A percentile compares a stretch with the other conserved stretches of the same genome.
phyloP scores from a whole-genome alignment of 2,888 invertebrate species.

The Spilosoma lubricipeda region DNA sequence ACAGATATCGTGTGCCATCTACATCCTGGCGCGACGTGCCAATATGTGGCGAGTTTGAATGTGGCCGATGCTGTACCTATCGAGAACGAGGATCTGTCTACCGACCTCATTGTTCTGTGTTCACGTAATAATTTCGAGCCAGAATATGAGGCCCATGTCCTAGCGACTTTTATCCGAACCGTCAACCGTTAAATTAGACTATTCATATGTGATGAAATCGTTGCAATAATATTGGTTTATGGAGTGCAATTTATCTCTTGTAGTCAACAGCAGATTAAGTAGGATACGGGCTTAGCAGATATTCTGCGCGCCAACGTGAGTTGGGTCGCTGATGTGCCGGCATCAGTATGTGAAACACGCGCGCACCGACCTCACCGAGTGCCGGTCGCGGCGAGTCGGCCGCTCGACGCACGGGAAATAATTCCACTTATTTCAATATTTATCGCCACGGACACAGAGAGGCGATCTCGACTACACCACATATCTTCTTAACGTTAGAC shows the following conservation, averaged over 20 bases:
- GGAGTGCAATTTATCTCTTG: neutral
- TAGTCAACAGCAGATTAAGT: slow-evolving; percentile 11
- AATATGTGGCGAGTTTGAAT: neutral
- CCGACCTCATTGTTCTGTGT: neutral
- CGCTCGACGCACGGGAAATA: slow-evolving; percentile 34
- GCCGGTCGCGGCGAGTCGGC: slow-evolving; percentile 15
- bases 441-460: neutral
- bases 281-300: slow-evolving; percentile 13
- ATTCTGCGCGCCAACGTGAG: slow-evolving; percentile 35
- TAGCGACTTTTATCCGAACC: neutral
- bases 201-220: neutral
- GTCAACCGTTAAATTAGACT: neutral
- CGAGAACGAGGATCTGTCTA: neutral
- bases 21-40: neutral
- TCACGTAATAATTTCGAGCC: neutral
- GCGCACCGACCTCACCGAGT: slow-evolving; percentile 22
- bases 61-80: neutral
- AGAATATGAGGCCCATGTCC: neutral
- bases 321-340: slow-evolving; percentile 30
- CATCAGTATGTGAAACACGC: slow-evolving; percentile 50
- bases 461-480: neutral
- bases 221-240: neutral
- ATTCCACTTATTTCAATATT: slow-evolving; percentile 9
- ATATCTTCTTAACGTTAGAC: neutral
- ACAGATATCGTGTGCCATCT: neutral